Evolutionary conservation across 2,888 invertebrate genomes (phyloP), one percentile per base, ranked within the genome.

Genomic region (Cyrtodaria siliqua): DNA sequence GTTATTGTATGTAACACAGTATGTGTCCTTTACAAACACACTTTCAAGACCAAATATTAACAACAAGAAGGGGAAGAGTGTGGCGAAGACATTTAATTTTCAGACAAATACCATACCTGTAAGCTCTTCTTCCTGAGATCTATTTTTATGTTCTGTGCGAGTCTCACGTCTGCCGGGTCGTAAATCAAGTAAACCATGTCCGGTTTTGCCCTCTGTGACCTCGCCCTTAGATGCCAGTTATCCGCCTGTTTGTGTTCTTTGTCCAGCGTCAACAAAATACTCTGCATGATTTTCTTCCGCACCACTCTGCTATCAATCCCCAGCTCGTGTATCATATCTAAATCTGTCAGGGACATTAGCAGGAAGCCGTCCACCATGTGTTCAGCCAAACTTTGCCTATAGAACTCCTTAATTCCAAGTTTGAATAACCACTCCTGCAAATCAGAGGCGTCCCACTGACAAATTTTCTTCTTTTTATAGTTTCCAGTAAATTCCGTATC

Each of bases 371-470:
- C 92, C 20, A 92, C 89, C 90, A 90, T 90, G 50, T 87, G 84
- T 78, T 92, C 92, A 3, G 92, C 92, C 38, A 92, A 64, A 62
- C 89, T 91, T 76, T 92, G 92, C 6, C 92, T 77, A 70, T 92
- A 92, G 62, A 92, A 92, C 72, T 92, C 92, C 64, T 91, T 91
- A 52, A 92, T 88, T 23, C 91, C 92, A 3, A 92, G 81, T 47
- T 88, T 89, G 62, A 86, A 90, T 40, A 92, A 79, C 92, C 92
- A 92, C 72, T 92, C 92, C 74, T 92, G 92, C n/a, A 92, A 78
- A 68, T 92, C 92, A 57, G 76, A 78, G 8, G 86, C 85, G 67
- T 78, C 87, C 92, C 92, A 92, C 61, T 90, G 87, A 64, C 90
- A 91, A 14, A 92, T 89, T 75, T 90, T 91, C 78, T 91, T 91